These are phyloP conservation scores for Chaitophorus viminalis DNA, from an alignment of 2,888 invertebrate genomes.

Conservation along the genomic window DNA sequence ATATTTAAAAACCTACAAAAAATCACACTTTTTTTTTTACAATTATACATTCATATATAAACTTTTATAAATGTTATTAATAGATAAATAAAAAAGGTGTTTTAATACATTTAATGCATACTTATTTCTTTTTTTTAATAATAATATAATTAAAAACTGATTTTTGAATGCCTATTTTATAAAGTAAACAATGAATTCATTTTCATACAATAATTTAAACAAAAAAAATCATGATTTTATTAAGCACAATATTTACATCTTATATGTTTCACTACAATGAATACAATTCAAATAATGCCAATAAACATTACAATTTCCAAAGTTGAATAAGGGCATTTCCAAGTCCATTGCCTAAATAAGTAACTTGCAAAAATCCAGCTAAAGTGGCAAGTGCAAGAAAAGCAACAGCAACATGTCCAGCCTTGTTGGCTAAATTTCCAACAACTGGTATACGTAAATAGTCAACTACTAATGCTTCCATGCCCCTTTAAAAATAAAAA, in stretches of 20 bases:
- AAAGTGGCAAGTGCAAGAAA: conserved; percentile 27
- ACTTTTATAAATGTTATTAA: too few species aligned
- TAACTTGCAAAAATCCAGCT: conserved; percentile 58
- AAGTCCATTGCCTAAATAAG: conserved; percentile 50
- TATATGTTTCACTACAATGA: conserved; percentile 33
- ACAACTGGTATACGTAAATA: conserved; percentile 55
- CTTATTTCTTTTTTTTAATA: too few species aligned
- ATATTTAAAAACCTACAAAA: too few species aligned
- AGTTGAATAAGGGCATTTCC: conserved; percentile 40
- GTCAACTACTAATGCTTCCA: conserved; percentile 58
- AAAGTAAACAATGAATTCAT: background rate
- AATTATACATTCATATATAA: too few species aligned
- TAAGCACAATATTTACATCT: conserved; percentile 45
- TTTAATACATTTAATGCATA: too few species aligned
- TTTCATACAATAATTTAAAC: background rate
- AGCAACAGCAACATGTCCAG: conserved; percentile 31
- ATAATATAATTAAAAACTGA: background rate
- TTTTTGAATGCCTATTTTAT: background rate
- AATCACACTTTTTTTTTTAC: too few species aligned
- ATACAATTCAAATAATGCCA: background rate
- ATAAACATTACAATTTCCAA: conserved; percentile 51
- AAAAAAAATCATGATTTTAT: conserved; percentile 21
- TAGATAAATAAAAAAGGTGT: too few species aligned
- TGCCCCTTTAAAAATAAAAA: conserved; percentile 35
- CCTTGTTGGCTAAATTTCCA: conserved; percentile 47